phyloP scores from a whole-genome alignment of 2,113 vertebrate species.

The Cottus gobio region DNA sequence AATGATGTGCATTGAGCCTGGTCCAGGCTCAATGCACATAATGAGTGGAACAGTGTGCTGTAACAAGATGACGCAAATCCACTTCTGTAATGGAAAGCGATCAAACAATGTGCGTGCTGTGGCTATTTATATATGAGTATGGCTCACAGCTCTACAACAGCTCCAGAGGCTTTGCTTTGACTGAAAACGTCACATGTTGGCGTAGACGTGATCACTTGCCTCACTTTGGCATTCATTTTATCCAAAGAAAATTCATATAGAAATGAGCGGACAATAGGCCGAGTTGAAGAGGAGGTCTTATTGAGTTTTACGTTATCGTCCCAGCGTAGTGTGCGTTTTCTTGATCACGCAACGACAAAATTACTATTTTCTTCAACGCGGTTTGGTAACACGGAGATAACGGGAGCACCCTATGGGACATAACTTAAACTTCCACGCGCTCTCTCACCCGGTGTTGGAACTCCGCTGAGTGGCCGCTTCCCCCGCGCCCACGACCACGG shows the following conservation, averaged over 20 bases:
- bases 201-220: background rate
- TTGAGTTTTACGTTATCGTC: background rate
- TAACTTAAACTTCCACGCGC: background rate
- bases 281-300: background rate
- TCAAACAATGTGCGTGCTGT: background rate
- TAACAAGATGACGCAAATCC: background rate
- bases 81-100: background rate
- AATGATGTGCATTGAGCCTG: background rate
- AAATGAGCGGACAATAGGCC: background rate
- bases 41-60: background rate
- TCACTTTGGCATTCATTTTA: background rate
- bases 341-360: background rate
- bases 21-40: no score
- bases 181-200: background rate
- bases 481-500: conserved; percentile 76
- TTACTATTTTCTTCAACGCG: background rate
- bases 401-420: background rate
- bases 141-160: background rate
- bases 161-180: background rate
- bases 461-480: conserved; percentile 15
- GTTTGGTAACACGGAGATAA: conserved; percentile 7
- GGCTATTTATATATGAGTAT: background rate
- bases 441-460: conserved; percentile 52
- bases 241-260: no score
- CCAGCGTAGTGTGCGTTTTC: rapidly evolving